Conservation (phyloP, 2,888 invertebrate species). For the Nasonia oneida region DNA sequence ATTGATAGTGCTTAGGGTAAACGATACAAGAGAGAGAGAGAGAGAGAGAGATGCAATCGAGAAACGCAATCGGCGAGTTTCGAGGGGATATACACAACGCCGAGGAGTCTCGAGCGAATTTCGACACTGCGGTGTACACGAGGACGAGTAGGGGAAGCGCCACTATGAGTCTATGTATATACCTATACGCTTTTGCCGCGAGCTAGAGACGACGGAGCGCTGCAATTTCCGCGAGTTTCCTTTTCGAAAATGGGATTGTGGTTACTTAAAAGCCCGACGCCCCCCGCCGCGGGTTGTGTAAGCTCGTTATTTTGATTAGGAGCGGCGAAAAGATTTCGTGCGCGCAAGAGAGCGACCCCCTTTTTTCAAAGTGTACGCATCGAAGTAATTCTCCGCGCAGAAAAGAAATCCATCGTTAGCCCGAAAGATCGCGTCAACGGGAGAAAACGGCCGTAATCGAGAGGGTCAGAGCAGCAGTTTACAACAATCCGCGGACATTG, state of each 20-base stretch:
- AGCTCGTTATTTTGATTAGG: conserved; percentile 58
- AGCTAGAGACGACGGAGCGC: neutral
- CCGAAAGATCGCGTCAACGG: neutral
- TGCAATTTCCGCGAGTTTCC: conserved; percentile 57
- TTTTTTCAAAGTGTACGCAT: neutral
- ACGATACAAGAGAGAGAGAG: conserved; percentile 37
- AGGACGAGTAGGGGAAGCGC: neutral
- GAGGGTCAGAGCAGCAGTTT: conserved; percentile 34
- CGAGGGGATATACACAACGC: conserved; percentile 35
- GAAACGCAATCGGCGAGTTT: conserved; percentile 58
- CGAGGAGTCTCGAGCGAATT: conserved; percentile 49
- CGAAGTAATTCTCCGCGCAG: neutral
- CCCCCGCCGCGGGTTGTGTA: conserved; percentile 35
- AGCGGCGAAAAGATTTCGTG: conserved; percentile 17
- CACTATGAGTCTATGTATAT: neutral
- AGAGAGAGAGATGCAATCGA: conserved; percentile 51
- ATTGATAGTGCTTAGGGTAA: conserved; percentile 51
- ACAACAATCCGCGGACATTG: neutral
- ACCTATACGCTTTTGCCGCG: conserved; percentile 25
- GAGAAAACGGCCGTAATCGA: neutral
- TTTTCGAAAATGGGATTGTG: conserved; percentile 62
- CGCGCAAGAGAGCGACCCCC: neutral
- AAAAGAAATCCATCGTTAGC: conserved; percentile 1
- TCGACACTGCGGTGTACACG: conserved; percentile 41
- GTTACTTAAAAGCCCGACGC: conserved; percentile 52